Conservation (phyloP, 2,797 vertebrate species). For the Avahi laniger region DNA sequence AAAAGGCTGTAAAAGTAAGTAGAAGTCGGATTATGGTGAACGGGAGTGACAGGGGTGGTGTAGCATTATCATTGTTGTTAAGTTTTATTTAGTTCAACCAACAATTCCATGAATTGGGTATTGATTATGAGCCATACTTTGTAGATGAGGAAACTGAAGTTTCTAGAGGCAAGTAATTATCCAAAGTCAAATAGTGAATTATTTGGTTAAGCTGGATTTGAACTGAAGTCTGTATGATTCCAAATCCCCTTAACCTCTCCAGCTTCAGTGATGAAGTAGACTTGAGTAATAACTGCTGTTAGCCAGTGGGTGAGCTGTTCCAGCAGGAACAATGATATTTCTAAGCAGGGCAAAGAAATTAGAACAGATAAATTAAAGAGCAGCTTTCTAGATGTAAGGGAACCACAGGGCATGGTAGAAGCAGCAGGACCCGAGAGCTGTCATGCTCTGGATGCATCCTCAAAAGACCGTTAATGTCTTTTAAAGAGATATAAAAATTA, state of each 20-base stretch:
- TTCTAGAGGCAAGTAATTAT: neutral
- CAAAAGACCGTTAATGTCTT: neutral
- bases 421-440: neutral
- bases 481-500: conserved; percentile 5
- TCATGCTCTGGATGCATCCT: neutral
- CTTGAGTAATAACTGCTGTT: neutral
- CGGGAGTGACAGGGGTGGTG: neutral
- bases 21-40: neutral
- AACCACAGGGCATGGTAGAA: neutral
- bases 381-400: neutral
- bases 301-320: neutral
- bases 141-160: neutral
- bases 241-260: neutral
- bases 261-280: neutral
- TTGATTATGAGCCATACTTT: neutral
- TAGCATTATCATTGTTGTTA: neutral
- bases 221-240: neutral
- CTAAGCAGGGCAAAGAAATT: neutral
- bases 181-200: neutral
- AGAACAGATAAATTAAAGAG: neutral
- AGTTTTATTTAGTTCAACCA: neutral
- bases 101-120: neutral
- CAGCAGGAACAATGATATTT: neutral
- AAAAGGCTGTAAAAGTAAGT: neutral
- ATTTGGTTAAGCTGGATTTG: neutral